phyloP scores from a whole-genome alignment of 2,797 vertebrate genomes.

The Meriones psammophilus region DNA sequence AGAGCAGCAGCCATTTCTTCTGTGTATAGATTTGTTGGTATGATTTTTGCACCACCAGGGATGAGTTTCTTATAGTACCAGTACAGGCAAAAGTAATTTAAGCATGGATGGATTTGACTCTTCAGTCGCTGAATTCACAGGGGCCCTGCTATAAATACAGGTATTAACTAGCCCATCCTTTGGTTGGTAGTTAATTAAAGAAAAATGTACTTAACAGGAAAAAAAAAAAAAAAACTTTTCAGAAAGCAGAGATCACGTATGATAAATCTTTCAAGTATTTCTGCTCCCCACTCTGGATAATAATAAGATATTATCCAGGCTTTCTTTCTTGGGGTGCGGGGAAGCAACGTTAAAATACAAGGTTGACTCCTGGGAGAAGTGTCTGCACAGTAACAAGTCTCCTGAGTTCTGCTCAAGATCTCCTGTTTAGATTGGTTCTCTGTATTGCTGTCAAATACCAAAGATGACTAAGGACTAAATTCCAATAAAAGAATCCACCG shows the following conservation, averaged over 20 bases:
- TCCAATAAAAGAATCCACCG: conserved; percentile 28
- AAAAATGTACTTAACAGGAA: neutral
- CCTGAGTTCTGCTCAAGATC: neutral
- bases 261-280: neutral
- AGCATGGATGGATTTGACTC: conserved; percentile 1
- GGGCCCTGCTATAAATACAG: neutral
- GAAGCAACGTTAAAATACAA: neutral
- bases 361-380: neutral
- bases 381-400: neutral
- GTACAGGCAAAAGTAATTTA: neutral
- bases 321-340: neutral
- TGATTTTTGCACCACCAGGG: neutral
- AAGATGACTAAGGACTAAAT: conserved; percentile 29
- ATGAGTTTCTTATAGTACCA: neutral
- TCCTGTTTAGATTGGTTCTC: neutral
- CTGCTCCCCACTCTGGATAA: fast-evolving
- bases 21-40: conserved; percentile 15
- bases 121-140: neutral
- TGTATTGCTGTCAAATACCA: conserved; percentile 14
- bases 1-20: neutral
- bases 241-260: neutral
- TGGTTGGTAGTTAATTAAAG: conserved; percentile 42
- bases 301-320: neutral
- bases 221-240: neutral
- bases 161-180: conserved; percentile 33